Base-by-base conservation (phyloP, 2,888 invertebrate genomes). In the Synanthedon formicaeformis region DNA sequence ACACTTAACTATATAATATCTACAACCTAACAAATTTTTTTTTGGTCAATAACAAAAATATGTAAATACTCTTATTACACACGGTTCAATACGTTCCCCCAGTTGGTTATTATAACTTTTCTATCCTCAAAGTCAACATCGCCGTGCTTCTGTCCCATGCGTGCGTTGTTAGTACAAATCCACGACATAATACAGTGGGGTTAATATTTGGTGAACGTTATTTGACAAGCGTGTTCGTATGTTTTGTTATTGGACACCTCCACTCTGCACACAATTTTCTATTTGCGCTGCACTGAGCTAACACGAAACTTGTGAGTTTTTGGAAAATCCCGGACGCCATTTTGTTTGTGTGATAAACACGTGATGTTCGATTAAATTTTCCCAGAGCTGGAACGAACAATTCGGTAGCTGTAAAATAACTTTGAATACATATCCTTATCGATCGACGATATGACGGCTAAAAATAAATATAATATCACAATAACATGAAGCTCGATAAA, bases 181-280 rank as follows among this genome's bases (percentile, higher is more conserved):
- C 74, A 74, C 73, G 68, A 73, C 69, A 78, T 78, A 81, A 79
- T 78, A 75, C 75, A 74, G 70, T 73, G 67, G 71, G 73, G 34
- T 71, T 78, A 83, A 86, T 85, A 83, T 85, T 86, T 86, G 81
- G 70, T 72, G 73, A 79, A 67, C 73, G 71, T 62, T 86, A 73
- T 86, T 86, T 86, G 85, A 77, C 78, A 78, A 81, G 80, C 79
- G 78, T 80, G 83, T 80, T 78, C 79, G 78, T 81, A 73, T 77
- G 80, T 74, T 82, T 79, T 82, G 84, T 81, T 73, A 84, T 78
- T 80, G 83, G 81, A 84, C 81, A 86, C 85, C 80, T 80, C 75
- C 66, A 77, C 78, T 78, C 69, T 68, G 71, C 69, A 77, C 70
- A 79, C 77, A 34, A 69, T 79, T 73, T 23, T 73, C 74, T 81